A percentile compares a stretch with the other conserved stretches of the same genome.
Conservation (phyloP, 2,113 vertebrate genomes). For the Calyptommatus sinebrachiatus region DNA sequence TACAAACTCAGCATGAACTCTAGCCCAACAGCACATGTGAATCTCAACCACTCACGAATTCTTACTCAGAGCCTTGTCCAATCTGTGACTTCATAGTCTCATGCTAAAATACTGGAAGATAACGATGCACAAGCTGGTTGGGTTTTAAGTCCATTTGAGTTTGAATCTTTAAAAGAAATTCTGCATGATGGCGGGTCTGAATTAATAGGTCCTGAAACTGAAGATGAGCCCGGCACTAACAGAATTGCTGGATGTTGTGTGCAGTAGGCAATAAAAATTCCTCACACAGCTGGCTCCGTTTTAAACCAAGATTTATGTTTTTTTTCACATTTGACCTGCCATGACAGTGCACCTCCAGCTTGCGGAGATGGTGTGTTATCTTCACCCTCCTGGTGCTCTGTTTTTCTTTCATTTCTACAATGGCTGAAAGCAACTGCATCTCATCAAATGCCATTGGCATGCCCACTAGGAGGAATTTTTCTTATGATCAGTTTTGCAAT, state of each 20-base stretch:
- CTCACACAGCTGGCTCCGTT: not conserved
- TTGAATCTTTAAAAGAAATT: not conserved
- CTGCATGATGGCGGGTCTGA: not conserved
- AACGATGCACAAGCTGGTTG: not conserved
- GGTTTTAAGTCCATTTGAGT: constrained; percentile 1
- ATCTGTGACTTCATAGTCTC: constrained; percentile 12
- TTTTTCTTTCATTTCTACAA: no score
- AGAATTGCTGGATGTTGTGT: not conserved
- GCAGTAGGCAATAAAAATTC: not conserved
- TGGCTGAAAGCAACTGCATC: no score
- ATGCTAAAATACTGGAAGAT: not conserved
- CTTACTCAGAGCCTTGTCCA: constrained; percentile 1
- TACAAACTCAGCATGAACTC: not conserved
- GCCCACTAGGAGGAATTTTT: no score
- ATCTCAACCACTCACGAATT: not conserved
- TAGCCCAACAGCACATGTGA: not conserved
- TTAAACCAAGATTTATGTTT: not conserved
- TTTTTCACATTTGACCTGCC: not conserved
- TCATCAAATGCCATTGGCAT: no score
- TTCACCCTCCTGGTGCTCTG: no score
- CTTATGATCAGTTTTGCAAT: no score
- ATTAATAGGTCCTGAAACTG: not conserved
- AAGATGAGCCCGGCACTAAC: not conserved
- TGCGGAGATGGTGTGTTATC: no score
- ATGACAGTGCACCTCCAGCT: no score